phyloP scores from a whole-genome alignment of 2,888 invertebrate genomes.

The Schizotus pectinicornis region DNA sequence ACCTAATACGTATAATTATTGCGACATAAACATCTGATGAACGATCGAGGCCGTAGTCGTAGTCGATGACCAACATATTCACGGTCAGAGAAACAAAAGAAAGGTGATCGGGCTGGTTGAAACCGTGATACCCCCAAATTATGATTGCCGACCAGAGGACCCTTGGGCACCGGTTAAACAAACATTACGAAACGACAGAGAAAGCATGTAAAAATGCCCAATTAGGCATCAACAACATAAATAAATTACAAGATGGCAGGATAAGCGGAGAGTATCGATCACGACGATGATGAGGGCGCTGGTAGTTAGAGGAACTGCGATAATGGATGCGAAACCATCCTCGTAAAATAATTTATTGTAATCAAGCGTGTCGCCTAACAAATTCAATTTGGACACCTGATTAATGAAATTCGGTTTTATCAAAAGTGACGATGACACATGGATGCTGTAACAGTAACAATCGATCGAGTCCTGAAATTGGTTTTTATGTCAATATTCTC shows the following conservation, averaged over 20 bases:
- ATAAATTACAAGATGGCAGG: too few relatives aligned
- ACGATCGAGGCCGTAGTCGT: conserved; percentile 10
- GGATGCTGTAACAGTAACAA: background rate
- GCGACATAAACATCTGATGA: background rate
- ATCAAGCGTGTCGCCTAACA: conserved; percentile 16
- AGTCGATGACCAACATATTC: conserved; percentile 31
- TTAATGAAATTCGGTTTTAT: conserved; percentile 11
- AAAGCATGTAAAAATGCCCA: background rate
- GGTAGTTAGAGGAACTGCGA: too few relatives aligned
- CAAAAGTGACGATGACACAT: conserved; percentile 11
- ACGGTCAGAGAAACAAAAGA: conserved; percentile 30
- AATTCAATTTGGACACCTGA: conserved; percentile 12
- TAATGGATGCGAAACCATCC: background rate
- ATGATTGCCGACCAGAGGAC: too few relatives aligned
- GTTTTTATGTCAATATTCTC: too few relatives aligned
- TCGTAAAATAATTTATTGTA: conserved; percentile 18
- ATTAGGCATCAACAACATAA: background rate
- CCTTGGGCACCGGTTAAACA: conserved; percentile 14
- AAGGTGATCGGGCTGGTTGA: background rate
- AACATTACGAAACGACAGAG: background rate
- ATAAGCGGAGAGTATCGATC: too few relatives aligned
- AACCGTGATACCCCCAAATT: too few relatives aligned
- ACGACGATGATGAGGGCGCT: too few relatives aligned
- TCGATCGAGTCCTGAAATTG: too few relatives aligned
- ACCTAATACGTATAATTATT: conserved; percentile 1